phyloP scores from a whole-genome alignment of 2,888 invertebrate genomes.

The Leucophenga maculata region DNA sequence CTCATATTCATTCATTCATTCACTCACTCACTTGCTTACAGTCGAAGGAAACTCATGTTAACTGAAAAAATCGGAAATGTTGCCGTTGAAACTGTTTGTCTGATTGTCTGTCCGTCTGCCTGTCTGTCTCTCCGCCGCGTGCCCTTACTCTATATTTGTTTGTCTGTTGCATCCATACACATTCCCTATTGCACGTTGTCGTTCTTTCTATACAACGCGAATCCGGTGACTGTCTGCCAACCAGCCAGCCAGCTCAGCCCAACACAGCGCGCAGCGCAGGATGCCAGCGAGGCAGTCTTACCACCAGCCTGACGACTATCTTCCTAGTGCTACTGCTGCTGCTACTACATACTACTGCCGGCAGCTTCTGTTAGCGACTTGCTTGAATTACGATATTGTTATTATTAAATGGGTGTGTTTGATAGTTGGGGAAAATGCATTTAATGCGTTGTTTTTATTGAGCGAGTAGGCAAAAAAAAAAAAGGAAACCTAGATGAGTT shows the following conservation, averaged over 20 bases:
- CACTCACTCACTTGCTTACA: conserved; percentile 26
- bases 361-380: conserved; percentile 55
- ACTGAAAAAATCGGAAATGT: conserved; percentile 69
- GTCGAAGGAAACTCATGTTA: conserved; percentile 55
- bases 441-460: conserved; percentile 26
- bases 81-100: conserved; percentile 71
- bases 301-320: background rate
- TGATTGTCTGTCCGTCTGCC: conserved; percentile 35
- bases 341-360: conserved; percentile 25
- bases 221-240: conserved; percentile 12
- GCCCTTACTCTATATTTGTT: conserved; percentile 9
- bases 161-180: conserved; percentile 9
- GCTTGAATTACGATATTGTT: conserved; percentile 68
- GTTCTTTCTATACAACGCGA: conserved; percentile 13
- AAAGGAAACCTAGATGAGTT: background rate
- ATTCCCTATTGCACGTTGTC: background rate
- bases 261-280: conserved; percentile 8
- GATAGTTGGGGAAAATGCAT: conserved; percentile 22
- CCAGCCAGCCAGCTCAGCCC: conserved; percentile 31
- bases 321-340: background rate
- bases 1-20: conserved; percentile 25
- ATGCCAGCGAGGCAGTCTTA: background rate
- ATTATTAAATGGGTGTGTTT: conserved; percentile 64
- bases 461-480: conserved; percentile 17
- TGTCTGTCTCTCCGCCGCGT: conserved; percentile 23